Percentiles rank a stretch among this genome's conserved stretches.
phyloP scores from a whole-genome alignment of 1,140 invertebrate species.

The Arion vulgaris region DNA sequence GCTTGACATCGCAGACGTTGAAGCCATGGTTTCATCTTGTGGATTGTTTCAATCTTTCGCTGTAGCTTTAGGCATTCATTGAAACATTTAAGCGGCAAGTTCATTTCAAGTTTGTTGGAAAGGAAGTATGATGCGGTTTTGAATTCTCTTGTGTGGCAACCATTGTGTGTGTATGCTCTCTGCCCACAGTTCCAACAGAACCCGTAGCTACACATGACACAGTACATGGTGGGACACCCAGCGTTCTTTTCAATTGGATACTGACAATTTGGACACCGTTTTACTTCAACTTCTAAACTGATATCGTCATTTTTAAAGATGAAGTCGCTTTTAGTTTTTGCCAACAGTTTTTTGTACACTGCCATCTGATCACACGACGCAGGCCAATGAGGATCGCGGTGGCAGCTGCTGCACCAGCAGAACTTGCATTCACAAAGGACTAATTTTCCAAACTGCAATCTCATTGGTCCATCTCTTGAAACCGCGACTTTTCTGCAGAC shows the following conservation, averaged over 20 bases:
- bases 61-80: background rate
- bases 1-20: background rate
- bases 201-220: background rate
- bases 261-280: constrained; percentile 12
- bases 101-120: background rate
- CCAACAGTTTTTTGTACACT: constrained; percentile 24
- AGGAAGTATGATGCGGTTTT: background rate
- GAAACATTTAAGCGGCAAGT: constrained; percentile 6
- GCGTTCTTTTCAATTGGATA: constrained; percentile 15
- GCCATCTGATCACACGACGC: constrained; percentile 29
- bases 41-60: background rate
- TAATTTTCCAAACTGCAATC: constrained; percentile 7
- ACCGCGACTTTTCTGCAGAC: constrained; percentile 1
- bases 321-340: background rate
- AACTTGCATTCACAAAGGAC: background rate
- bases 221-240: background rate
- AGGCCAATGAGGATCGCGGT: constrained; percentile 20
- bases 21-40: background rate
- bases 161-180: background rate
- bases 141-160: background rate
- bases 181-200: constrained; percentile 26
- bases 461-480: background rate
- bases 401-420: constrained; percentile 18
- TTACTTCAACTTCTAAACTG: background rate
- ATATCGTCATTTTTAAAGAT: background rate